phyloP scores from a whole-genome alignment of 2,113 vertebrate species.

The Agelaius phoeniceus region DNA sequence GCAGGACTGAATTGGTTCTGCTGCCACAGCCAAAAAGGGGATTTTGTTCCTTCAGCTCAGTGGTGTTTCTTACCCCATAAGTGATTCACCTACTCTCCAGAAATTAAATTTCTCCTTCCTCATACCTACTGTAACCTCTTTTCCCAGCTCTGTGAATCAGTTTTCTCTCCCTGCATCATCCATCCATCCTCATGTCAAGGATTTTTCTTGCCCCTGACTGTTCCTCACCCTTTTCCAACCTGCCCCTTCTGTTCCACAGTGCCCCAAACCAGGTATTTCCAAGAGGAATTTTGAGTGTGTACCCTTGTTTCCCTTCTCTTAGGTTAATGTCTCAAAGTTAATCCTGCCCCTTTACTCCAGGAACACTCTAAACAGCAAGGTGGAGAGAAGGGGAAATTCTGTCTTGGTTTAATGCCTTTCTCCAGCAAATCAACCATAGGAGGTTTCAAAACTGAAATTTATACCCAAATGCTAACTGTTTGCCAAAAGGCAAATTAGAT shows the following conservation, averaged over 20 bases:
- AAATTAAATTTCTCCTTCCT: background rate
- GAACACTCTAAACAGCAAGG: background rate
- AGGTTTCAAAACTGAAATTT: constrained; percentile 44
- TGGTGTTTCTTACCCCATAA: background rate
- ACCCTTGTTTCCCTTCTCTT: background rate
- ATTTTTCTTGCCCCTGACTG: background rate
- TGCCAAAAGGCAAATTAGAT: constrained; percentile 50
- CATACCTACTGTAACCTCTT: background rate
- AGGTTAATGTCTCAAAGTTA: background rate
- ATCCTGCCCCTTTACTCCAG: background rate
- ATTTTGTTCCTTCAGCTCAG: background rate
- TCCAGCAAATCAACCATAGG: background rate
- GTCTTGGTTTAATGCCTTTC: background rate
- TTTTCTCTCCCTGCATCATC: background rate
- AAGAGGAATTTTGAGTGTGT: background rate
- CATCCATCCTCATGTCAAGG: background rate
- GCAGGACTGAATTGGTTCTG: background rate
- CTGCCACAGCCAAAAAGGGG: background rate
- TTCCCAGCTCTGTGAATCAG: background rate
- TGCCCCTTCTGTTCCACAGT: background rate
- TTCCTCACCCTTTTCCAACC: background rate
- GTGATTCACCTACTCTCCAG: background rate
- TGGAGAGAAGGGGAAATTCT: background rate
- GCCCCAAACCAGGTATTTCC: background rate
- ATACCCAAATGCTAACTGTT: constrained; percentile 39